Conservation (phyloP, 2,888 invertebrate species). For the Leptopilina drosophilae region DNA sequence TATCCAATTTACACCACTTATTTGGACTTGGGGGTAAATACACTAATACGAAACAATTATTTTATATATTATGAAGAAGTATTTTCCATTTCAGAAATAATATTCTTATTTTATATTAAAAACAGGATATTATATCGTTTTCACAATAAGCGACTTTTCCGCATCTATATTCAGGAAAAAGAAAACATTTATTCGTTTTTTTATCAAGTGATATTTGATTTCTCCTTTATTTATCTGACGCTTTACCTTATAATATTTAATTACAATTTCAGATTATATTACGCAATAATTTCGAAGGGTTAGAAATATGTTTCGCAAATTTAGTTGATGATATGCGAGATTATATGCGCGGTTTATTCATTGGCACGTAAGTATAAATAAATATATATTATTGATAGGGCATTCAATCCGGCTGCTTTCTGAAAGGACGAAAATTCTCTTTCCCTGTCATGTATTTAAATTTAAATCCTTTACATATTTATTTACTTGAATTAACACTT, state of each 20-base stretch:
- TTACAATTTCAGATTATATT: neutral
- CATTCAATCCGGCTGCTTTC: too few species aligned
- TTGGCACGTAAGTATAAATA: slow-evolving; percentile 80
- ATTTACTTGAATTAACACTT: too few species aligned
- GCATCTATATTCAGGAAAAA: neutral
- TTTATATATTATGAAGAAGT: too few species aligned
- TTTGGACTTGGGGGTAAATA: slow-evolving; percentile 83
- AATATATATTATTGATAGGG: too few species aligned
- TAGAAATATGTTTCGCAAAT: slow-evolving; percentile 83
- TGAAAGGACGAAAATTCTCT: too few species aligned
- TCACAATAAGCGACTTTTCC: too few species aligned
- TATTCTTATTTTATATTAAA: neutral
- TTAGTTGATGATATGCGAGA: slow-evolving; percentile 83
- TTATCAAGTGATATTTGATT: too few species aligned
- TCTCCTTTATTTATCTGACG: too few species aligned
- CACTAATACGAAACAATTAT: neutral
- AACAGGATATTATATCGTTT: too few species aligned
- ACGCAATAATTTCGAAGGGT: slow-evolving; percentile 70
- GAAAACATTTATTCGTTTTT: too few species aligned
- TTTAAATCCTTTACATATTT: too few species aligned
- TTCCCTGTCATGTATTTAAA: too few species aligned
- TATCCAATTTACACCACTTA: slow-evolving; percentile 86
- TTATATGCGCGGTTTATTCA: slow-evolving; percentile 82
- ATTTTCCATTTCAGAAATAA: neutral
- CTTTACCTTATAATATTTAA: neutral